Conservation (phyloP, 1,140 invertebrate species). For the Drosophila suzukii region DNA sequence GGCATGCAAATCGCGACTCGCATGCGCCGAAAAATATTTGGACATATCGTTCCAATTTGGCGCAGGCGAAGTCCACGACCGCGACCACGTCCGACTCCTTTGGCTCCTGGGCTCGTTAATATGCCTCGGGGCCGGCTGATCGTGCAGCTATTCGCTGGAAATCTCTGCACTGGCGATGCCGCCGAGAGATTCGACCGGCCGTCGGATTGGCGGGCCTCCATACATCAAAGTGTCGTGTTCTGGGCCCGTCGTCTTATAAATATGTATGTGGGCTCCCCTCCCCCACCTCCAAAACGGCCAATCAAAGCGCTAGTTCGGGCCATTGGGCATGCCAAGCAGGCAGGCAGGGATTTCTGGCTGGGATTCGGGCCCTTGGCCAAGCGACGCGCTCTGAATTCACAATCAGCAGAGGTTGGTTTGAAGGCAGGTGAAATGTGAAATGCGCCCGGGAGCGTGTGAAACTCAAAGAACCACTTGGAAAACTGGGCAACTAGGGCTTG, state of each 20-base stretch:
- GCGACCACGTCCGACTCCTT: not conserved
- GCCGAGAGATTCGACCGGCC: conserved; percentile 15
- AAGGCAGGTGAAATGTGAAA: conserved; percentile 7
- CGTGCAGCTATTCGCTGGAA: conserved; percentile 59
- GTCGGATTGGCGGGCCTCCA: conserved; percentile 16
- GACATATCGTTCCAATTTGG: conserved; percentile 73
- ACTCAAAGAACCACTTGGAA: conserved; percentile 4
- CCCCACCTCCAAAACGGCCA: not conserved
- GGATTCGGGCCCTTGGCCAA: conserved; percentile 14
- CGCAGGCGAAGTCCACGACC: conserved; percentile 3
- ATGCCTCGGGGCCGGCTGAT: conserved; percentile 39
- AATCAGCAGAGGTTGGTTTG: conserved; percentile 5
- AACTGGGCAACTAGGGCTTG: not conserved
- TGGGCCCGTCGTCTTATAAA: conserved; percentile 62
- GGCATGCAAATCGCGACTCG: conserved; percentile 57
- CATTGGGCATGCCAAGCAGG: conserved; percentile 26
- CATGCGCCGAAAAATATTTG: conserved; percentile 69
- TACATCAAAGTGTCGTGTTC: conserved; percentile 77
- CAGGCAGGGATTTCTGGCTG: conserved; percentile 9
- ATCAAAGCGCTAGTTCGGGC: not conserved
- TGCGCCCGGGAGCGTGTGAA: conserved; percentile 55
- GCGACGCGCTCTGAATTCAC: conserved; percentile 42
- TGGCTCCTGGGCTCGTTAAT: conserved; percentile 35
- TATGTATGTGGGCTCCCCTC: conserved; percentile 41
- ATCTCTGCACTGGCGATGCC: conserved; percentile 29